These are phyloP conservation scores for Homarus americanus DNA, from an alignment of 1,140 invertebrate genomes.

Conservation along the genomic window DNA sequence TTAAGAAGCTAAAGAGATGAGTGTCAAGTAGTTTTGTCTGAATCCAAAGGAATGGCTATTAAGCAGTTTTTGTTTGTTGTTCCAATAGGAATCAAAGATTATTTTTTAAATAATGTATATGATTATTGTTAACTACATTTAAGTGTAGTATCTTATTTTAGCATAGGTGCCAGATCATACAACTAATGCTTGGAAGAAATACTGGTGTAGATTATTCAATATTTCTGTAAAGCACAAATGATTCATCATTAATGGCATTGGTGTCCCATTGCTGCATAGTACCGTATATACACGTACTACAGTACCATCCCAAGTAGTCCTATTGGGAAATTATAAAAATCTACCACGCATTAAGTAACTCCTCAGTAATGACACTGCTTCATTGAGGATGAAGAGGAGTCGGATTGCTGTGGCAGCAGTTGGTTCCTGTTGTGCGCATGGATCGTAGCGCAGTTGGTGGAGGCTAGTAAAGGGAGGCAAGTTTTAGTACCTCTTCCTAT, in stretches of 20 bases:
- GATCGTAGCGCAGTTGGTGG: background rate
- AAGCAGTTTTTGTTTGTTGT: slow-evolving; percentile 61
- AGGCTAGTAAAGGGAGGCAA: slow-evolving; percentile 22
- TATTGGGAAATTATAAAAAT: background rate
- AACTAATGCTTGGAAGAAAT: slow-evolving; percentile 35
- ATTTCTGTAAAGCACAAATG: slow-evolving; percentile 15
- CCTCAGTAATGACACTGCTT: too few relatives aligned
- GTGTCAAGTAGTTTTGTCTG: slow-evolving; percentile 21
- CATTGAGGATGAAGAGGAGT: background rate
- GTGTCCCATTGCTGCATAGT: slow-evolving; percentile 25
- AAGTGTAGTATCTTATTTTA: slow-evolving; percentile 53
- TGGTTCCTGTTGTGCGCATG: background rate
- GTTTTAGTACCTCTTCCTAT: slow-evolving; percentile 53
- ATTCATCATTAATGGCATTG: slow-evolving; percentile 14
- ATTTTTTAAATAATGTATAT: slow-evolving; percentile 58
- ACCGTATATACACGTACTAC: too few relatives aligned
- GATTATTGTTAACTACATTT: slow-evolving; percentile 59
- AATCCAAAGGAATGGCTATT: slow-evolving; percentile 61
- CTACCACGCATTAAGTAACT: background rate
- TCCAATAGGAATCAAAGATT: slow-evolving; percentile 67
- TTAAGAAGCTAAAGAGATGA: slow-evolving; percentile 32
- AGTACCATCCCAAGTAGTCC: background rate
- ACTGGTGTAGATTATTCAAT: background rate
- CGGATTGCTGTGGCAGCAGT: background rate
- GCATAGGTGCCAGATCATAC: slow-evolving; percentile 28